Base-by-base conservation (phyloP, 2,113 vertebrate genomes). In the Xiphias gladius region DNA sequence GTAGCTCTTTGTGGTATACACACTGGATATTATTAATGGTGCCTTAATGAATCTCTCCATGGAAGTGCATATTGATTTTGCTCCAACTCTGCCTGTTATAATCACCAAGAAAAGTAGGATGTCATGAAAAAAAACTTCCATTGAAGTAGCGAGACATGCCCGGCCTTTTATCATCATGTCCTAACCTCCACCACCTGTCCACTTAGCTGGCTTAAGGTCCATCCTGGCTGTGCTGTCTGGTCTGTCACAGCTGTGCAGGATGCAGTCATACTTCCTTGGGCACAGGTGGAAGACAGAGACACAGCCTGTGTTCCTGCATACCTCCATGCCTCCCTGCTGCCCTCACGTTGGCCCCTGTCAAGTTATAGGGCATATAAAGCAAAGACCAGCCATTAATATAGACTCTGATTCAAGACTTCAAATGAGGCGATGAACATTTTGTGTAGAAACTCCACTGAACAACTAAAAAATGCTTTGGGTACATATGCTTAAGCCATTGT, bases 281-380 rank as follows among this genome's bases (percentile, higher is more conserved):
- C 74, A 63, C 83, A 86, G 80, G 80, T 86, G 70, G 76, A 73
- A 39, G 83, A 74, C 58, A 69, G 79, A 84, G 73, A 30, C 59
- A 0, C 0, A 22, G 74, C 66, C 74, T 84, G 46, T 86, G 70
- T 65, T 62, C 52, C 77, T 68, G 73, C 59, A 65, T 67, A 64
- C 39, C 69, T 61, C 7, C 55, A 65, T 67, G 70, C 61, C 26
- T 55, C 66, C 35, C 39, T 9, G 22, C 52, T 50, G 30, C 52
- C 19, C 22, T 59, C 57, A 61, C 43, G 55, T 52, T 28, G 46
- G 26, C 37, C 67, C 22, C 52, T 70, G 82, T 43, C 37, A 55
- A 48, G 9, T 12, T 35, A 10, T 28, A 52, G 67, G 5, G 50
- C 61, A 77, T 24, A 46, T 10, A 19, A 10, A 55, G 28, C 30